phyloP scores from a whole-genome alignment of 2,797 vertebrate genomes.

The Hydrocynus forskahlii region DNA sequence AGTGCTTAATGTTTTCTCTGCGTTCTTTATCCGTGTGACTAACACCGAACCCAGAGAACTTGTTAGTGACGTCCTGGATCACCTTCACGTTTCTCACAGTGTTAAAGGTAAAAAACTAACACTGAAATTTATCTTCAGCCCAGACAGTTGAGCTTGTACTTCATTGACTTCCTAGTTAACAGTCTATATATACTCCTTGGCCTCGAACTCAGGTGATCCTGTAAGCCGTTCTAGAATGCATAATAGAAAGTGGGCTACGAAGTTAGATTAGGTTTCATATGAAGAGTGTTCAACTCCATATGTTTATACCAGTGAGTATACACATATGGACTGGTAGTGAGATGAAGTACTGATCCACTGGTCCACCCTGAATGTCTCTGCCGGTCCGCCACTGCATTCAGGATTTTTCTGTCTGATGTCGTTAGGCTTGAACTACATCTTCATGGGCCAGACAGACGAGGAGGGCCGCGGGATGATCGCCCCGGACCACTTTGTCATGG shows the following conservation, averaged over 20 bases:
- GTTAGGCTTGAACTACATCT: conserved; percentile 95
- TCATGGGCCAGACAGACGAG: conserved; percentile 95
- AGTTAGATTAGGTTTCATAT: background rate
- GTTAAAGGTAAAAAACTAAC: no score
- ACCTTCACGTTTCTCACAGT: no score
- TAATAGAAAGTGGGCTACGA: background rate
- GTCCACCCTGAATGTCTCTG: conserved; percentile 80
- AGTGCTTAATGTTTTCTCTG: no score
- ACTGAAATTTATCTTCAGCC: no score
- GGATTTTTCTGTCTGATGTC: conserved; percentile 79
- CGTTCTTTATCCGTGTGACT: no score
- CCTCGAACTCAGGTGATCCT: no score
- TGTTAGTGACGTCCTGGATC: no score
- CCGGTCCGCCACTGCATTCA: conserved; percentile 82
- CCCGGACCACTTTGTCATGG: conserved; percentile 91
- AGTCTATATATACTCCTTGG: no score
- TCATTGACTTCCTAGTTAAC: no score
- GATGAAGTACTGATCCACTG: conserved; percentile 64
- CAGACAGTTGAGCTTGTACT: no score
- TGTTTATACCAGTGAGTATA: conserved; percentile 66
- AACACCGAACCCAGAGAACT: no score
- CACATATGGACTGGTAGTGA: conserved; percentile 59
- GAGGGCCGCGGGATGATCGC: conserved; percentile 90
- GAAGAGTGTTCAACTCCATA: conserved; percentile 28
- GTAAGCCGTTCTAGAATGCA: conserved; percentile 68